Conservation (phyloP, 2,113 vertebrate species). For the Irena cyanogastra region DNA sequence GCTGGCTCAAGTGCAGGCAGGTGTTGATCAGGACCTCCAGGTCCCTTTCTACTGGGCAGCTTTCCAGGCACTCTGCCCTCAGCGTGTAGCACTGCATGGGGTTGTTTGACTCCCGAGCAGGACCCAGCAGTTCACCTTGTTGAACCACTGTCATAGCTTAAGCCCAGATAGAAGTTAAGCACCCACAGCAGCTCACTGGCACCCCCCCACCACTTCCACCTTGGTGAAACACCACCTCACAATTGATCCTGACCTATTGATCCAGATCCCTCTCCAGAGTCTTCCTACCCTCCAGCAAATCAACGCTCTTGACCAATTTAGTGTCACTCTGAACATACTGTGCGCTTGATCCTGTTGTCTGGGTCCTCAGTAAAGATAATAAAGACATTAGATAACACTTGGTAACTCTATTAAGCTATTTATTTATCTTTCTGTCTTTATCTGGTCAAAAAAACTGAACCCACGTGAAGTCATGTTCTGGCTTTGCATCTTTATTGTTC, state of each 20-base stretch:
- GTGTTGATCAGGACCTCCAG: background rate
- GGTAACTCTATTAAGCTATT: background rate
- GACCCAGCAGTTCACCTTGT: background rate
- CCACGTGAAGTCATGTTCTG: background rate
- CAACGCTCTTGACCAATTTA: background rate
- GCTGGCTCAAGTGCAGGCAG: background rate
- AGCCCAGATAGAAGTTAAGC: background rate
- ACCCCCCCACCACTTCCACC: background rate
- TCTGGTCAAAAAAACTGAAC: background rate
- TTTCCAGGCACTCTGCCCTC: background rate
- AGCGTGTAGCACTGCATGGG: background rate
- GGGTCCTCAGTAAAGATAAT: background rate
- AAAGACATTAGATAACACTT: background rate
- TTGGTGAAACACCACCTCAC: background rate
- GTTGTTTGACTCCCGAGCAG: background rate
- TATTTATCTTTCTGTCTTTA: background rate
- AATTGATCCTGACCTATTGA: rapidly evolving
- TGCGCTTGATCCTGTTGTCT: background rate
- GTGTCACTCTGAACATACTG: background rate
- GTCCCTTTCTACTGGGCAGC: background rate
- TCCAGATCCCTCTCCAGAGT: background rate
- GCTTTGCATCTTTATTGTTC: background rate
- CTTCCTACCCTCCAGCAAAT: background rate
- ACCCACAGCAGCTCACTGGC: too few relatives aligned
- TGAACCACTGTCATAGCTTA: background rate